Conservation (phyloP, 1,140 invertebrate genomes). For the Laodelphax striatellus region DNA sequence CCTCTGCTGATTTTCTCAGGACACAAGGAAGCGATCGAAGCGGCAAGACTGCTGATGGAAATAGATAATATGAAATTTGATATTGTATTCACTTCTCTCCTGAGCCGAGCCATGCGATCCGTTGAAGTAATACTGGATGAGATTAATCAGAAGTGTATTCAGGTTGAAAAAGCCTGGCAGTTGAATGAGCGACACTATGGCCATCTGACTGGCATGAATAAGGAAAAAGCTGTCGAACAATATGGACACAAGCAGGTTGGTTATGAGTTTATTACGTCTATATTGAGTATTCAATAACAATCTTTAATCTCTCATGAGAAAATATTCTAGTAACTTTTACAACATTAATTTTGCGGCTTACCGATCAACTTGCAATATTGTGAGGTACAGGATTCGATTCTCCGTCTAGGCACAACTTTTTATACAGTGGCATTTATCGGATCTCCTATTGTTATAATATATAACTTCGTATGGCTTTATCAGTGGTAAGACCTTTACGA, state of each 20-base stretch:
- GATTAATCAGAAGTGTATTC: slow-evolving; percentile 42
- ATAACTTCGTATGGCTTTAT: too few species aligned
- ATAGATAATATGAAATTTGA: slow-evolving; percentile 31
- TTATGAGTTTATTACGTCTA: too few species aligned
- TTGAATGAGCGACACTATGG: slow-evolving; percentile 66
- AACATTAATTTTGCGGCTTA: too few species aligned
- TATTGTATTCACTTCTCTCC: slow-evolving; percentile 50
- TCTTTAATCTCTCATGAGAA: too few species aligned
- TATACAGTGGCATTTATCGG: too few species aligned
- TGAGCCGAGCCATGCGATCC: slow-evolving; percentile 51
- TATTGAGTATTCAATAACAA: too few species aligned
- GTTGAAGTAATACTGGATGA: slow-evolving; percentile 46
- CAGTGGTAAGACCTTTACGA: too few species aligned
- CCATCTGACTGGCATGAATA: slow-evolving; percentile 55
- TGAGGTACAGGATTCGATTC: too few species aligned
- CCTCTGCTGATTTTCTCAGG: slow-evolving; percentile 3
- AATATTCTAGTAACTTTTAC: too few species aligned
- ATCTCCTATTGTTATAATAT: too few species aligned
- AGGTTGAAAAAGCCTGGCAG: slow-evolving; percentile 47
- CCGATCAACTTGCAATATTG: too few species aligned
- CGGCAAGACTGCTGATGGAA: slow-evolving; percentile 12
- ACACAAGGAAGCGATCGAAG: slow-evolving; percentile 2
- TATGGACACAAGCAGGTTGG: slow-evolving; percentile 51
- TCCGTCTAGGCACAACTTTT: too few species aligned
- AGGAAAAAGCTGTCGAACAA: slow-evolving; percentile 52